phyloP scores from a whole-genome alignment of 1,140 invertebrate species.

The Ptiloglossa arizonensis region DNA sequence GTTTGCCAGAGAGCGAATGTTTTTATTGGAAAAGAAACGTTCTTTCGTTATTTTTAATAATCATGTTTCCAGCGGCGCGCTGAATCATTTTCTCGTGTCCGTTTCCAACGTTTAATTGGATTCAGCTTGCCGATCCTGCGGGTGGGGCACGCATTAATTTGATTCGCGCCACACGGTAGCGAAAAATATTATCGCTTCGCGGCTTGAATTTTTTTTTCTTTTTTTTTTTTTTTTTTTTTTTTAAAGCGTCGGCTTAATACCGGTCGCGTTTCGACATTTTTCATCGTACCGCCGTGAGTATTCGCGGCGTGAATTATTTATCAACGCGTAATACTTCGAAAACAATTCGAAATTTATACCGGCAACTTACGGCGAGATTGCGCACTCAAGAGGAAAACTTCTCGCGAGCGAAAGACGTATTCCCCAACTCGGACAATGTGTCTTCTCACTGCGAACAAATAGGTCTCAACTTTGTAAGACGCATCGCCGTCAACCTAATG shows the following conservation, averaged over 20 bases:
- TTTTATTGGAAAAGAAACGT: background rate
- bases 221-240: background rate
- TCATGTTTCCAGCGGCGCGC: background rate
- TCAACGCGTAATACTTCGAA: conserved; percentile 9
- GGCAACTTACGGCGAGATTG: conserved; percentile 30
- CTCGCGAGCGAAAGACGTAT: conserved; percentile 26
- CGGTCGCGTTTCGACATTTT: too few relatives aligned
- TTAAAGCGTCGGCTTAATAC: too few relatives aligned
- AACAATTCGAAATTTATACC: conserved; percentile 43
- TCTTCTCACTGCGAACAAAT: conserved; percentile 41
- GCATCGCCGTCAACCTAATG: conserved; percentile 34
- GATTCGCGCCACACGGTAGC: background rate
- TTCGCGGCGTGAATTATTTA: conserved; percentile 12
- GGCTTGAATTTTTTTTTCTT: background rate
- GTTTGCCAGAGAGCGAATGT: background rate
- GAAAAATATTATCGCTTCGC: background rate
- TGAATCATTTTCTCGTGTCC: background rate
- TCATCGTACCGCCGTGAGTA: background rate
- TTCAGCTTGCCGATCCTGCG: background rate
- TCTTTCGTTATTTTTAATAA: conserved; percentile 33
- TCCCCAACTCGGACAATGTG: conserved; percentile 43
- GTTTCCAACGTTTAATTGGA: background rate
- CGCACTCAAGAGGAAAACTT: conserved; percentile 26
- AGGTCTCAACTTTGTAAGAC: conserved; percentile 34
- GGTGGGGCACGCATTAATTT: background rate